These are phyloP conservation scores for Neoniphon sammara DNA, from an alignment of 2,797 vertebrate species.

Conservation along the genomic window DNA sequence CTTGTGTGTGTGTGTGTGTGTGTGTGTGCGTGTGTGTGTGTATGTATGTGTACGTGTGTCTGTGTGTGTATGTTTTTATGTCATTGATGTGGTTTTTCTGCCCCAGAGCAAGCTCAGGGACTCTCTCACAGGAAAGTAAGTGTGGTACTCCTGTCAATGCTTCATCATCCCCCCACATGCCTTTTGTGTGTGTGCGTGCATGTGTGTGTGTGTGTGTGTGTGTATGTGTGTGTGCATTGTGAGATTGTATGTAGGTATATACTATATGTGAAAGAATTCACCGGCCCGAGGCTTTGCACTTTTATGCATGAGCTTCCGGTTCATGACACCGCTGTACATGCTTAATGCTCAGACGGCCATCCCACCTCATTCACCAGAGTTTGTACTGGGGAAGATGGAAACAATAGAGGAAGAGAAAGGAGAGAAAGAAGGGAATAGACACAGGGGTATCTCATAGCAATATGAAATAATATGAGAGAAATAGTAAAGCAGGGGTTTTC, in stretches of 20 bases:
- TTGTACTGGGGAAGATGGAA: slow-evolving; percentile 24
- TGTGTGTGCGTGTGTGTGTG: slow-evolving; percentile 41
- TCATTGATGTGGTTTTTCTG: slow-evolving; percentile 90
- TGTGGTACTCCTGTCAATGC: slow-evolving; percentile 83
- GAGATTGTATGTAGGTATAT: slow-evolving; percentile 2
- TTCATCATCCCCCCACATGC: slow-evolving; percentile 59
- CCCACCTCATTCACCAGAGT: slow-evolving; percentile 71
- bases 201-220: slow-evolving; percentile 57
- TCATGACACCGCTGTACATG: slow-evolving; percentile 71
- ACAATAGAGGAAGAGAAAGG: background rate
- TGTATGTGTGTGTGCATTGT: slow-evolving; percentile 59
- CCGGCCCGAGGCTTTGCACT: slow-evolving; percentile 81
- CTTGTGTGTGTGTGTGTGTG: slow-evolving; percentile 54
- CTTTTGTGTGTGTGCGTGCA: slow-evolving; percentile 70
- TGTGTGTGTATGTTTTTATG: slow-evolving; percentile 71
- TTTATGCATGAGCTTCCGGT: slow-evolving; percentile 87
- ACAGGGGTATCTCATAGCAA: too few relatives aligned
- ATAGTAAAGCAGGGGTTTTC: background rate
- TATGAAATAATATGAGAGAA: too few relatives aligned
- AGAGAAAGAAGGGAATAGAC: too few relatives aligned
- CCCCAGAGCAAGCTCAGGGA: slow-evolving; percentile 98
- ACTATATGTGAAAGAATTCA: slow-evolving; percentile 42
- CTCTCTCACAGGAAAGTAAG: slow-evolving; percentile 99
- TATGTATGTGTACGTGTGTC: slow-evolving; percentile 57
- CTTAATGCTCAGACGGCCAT: slow-evolving; percentile 73